Conservation (phyloP, 1,140 invertebrate species). For the Polypedilum pembai region DNA sequence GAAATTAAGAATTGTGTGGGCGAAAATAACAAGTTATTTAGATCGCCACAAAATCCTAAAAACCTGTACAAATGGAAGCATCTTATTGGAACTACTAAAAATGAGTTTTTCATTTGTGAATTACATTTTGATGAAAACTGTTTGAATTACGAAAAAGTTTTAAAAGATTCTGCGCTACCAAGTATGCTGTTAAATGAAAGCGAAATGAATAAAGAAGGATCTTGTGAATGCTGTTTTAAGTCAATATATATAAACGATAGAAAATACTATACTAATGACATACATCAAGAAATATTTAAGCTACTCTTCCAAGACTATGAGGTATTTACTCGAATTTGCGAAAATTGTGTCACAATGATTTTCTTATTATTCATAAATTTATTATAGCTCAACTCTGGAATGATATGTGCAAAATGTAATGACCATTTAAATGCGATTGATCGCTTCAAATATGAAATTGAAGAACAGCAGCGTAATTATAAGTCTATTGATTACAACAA, state of each 20-base stretch:
- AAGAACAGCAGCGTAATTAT: too few species aligned
- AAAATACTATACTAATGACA: not conserved
- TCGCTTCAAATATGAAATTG: too few species aligned
- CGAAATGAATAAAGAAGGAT: not conserved
- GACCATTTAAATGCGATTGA: too few species aligned
- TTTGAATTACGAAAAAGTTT: not conserved
- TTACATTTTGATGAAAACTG: not conserved
- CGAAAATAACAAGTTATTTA: not conserved
- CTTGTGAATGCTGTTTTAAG: not conserved
- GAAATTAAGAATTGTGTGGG: too few species aligned
- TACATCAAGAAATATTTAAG: not conserved
- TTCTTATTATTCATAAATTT: not conserved
- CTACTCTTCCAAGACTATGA: not conserved
- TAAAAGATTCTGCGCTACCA: not conserved
- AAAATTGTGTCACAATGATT: not conserved
- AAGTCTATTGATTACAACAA: too few species aligned
- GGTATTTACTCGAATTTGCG: not conserved
- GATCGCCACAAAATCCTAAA: not conserved
- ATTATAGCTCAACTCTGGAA: too few species aligned
- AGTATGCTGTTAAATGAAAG: not conserved
- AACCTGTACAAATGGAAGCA: not conserved
- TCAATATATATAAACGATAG: not conserved
- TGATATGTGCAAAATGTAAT: too few species aligned
- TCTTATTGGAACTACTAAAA: not conserved
- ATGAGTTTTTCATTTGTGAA: slow-evolving; percentile 3